These are phyloP conservation scores for Drosophila anomelani DNA, from an alignment of 2,888 invertebrate genomes.

Conservation along the genomic window DNA sequence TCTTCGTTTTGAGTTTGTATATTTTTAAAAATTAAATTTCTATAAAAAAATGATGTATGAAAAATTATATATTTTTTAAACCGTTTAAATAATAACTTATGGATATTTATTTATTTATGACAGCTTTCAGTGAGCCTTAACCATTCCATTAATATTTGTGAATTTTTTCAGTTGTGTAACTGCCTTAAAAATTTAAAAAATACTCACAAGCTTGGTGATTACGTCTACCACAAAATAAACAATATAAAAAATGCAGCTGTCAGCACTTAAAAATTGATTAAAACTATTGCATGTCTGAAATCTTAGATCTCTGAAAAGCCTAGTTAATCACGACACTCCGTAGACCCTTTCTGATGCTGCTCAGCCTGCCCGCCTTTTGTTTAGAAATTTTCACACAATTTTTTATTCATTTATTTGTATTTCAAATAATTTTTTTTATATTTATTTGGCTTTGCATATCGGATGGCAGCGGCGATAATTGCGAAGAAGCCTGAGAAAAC, in stretches of 20 bases:
- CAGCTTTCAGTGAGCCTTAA: neutral
- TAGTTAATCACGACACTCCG: constrained; percentile 30
- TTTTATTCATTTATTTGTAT: constrained; percentile 47
- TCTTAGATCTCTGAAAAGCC: constrained; percentile 8
- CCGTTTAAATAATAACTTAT: neutral
- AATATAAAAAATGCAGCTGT: constrained; percentile 12
- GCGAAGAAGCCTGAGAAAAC: constrained; percentile 45
- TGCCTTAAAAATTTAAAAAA: too few relatives aligned
- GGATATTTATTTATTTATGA: neutral
- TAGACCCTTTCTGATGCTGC: constrained; percentile 5
- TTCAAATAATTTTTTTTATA: constrained; percentile 34
- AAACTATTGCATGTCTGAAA: constrained; percentile 23
- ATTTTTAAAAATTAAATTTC: too few relatives aligned
- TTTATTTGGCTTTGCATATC: constrained; percentile 36
- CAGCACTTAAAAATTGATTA: neutral
- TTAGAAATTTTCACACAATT: constrained; percentile 58
- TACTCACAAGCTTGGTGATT: neutral
- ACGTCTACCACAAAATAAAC: constrained; percentile 3
- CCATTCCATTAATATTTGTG: neutral
- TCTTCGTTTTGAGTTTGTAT: too few relatives aligned
- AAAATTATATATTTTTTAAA: too few relatives aligned
- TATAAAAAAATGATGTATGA: too few relatives aligned
- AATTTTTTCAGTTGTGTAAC: neutral
- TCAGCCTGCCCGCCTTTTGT: constrained; percentile 30
- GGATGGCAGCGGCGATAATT: constrained; percentile 50